Conservation (phyloP, 2,113 vertebrate species). For the Notarius lentiginosus region DNA sequence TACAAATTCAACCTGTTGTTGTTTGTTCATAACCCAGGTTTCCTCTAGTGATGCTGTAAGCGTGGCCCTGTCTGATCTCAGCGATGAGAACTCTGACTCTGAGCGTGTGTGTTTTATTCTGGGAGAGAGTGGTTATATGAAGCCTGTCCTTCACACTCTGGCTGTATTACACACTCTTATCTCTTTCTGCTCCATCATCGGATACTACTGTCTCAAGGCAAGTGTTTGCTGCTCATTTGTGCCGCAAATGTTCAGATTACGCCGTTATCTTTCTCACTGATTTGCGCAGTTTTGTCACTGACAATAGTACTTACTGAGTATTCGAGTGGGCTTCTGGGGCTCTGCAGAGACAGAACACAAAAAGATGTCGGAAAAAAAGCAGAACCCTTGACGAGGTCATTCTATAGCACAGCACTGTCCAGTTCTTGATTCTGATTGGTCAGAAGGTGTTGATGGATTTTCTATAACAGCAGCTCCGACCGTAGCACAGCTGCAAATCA, state of each 20-base stretch:
- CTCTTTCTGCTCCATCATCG: slow-evolving; percentile 95
- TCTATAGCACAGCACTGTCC: background rate
- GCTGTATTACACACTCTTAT: slow-evolving; percentile 89
- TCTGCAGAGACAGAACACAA: background rate
- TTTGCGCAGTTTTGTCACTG: background rate
- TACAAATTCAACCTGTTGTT: no score
- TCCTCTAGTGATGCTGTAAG: slow-evolving; percentile 69
- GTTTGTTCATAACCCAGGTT: slow-evolving; percentile 70
- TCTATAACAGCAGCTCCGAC: background rate
- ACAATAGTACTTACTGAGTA: no score
- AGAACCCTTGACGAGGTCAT: background rate
- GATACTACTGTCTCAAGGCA: slow-evolving; percentile 95
- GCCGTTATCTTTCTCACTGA: background rate
- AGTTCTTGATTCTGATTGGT: background rate
- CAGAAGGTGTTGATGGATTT: background rate
- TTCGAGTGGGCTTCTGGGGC: background rate
- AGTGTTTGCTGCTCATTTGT: background rate
- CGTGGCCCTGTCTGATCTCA: slow-evolving; percentile 60
- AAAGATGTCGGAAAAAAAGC: background rate
- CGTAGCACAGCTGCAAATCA: background rate
- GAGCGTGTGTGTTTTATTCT: slow-evolving; percentile 79
- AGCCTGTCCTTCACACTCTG: slow-evolving; percentile 79
- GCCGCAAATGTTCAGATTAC: background rate
- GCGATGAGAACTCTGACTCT: slow-evolving; percentile 14
- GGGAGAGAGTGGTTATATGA: slow-evolving; percentile 94